Conservation (phyloP, 2,113 vertebrate species). For the Pica pica region DNA sequence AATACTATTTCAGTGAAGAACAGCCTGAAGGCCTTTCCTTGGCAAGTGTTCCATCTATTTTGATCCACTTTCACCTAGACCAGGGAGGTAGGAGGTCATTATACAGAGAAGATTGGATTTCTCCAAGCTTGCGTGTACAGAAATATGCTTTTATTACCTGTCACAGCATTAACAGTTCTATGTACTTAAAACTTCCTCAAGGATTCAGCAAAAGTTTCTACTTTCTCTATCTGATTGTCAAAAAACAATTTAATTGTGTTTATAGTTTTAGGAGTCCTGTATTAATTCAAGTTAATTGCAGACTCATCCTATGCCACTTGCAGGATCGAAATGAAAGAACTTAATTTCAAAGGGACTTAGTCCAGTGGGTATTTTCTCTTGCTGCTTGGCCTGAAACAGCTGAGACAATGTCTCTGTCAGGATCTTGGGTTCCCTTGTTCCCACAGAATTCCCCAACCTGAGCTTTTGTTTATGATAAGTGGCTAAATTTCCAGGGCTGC, state of each 20-base stretch:
- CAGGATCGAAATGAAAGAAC: not conserved
- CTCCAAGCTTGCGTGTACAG: not conserved
- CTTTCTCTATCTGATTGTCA: not conserved
- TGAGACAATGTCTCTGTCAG: not conserved
- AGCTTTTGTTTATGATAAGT: not conserved
- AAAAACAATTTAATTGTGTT: not conserved
- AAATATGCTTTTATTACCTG: not conserved
- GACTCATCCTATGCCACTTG: not conserved
- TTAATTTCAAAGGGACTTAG: not conserved
- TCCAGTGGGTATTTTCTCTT: not conserved
- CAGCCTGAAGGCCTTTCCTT: not conserved
- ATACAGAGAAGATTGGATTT: not conserved
- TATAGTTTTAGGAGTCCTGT: not conserved
- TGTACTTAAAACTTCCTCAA: not conserved
- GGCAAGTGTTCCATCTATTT: conserved; percentile 2
- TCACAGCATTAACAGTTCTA: not conserved
- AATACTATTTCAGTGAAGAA: conserved; percentile 25
- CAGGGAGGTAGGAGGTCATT: conserved; percentile 19
- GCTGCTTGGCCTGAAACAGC: not conserved
- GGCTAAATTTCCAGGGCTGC: not conserved
- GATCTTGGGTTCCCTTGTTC: not conserved
- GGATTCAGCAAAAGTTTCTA: not conserved
- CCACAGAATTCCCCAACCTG: not conserved
- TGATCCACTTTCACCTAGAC: not conserved
- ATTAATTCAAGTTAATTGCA: not conserved